Percentiles rank a stretch among this genome's conserved stretches.
Evolutionary conservation across 2,888 invertebrate species (phyloP).

Genomic region (Quadriops clusia): DNA sequence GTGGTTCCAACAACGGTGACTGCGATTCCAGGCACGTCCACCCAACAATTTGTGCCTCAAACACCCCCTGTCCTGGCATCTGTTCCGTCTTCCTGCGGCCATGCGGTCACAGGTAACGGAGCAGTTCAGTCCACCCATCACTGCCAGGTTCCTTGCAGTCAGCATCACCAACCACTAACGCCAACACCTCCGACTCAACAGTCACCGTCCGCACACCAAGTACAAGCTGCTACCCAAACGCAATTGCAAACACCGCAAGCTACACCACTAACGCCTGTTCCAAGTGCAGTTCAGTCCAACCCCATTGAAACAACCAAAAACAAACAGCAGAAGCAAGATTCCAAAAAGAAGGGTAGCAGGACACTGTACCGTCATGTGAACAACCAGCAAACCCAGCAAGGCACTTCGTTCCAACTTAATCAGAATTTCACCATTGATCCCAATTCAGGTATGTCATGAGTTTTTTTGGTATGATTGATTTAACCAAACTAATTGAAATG

Average conservation of each 20-base stretch:
- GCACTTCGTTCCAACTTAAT: slow-evolving; percentile 35
- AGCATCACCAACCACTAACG: slow-evolving; percentile 25
- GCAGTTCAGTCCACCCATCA: slow-evolving; percentile 22
- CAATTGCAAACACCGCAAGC: too few species aligned
- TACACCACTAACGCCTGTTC: slow-evolving; percentile 26
- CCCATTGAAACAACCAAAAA: slow-evolving; percentile 19
- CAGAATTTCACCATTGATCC: slow-evolving; percentile 41
- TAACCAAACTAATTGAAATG: too few species aligned
- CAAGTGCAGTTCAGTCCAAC: slow-evolving; percentile 27
- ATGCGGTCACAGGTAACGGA: slow-evolving; percentile 18
- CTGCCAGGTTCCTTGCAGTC: slow-evolving; percentile 28
- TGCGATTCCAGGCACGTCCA: slow-evolving; percentile 19
- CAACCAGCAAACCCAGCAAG: slow-evolving; percentile 33
- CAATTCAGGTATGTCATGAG: slow-evolving; percentile 32
- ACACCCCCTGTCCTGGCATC: too few species aligned
- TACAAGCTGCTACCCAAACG: slow-evolving; percentile 53
- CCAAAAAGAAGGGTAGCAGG: slow-evolving; percentile 35
- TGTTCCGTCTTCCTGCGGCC: slow-evolving; percentile 24
- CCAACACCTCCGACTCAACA: slow-evolving; percentile 22
- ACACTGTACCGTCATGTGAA: slow-evolving; percentile 34
- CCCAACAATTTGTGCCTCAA: slow-evolving; percentile 25
- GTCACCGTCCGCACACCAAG: slow-evolving; percentile 35
- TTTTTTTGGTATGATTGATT: too few species aligned
- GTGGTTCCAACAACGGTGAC: slow-evolving; percentile 27
- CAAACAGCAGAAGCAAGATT: slow-evolving; percentile 25